Percentiles rank a stretch among this genome's conserved stretches.
Evolutionary conservation across 35 echinoderm and acorn worm species (phyloP).

Genomic region (Ophiothrix spiculata): DNA sequence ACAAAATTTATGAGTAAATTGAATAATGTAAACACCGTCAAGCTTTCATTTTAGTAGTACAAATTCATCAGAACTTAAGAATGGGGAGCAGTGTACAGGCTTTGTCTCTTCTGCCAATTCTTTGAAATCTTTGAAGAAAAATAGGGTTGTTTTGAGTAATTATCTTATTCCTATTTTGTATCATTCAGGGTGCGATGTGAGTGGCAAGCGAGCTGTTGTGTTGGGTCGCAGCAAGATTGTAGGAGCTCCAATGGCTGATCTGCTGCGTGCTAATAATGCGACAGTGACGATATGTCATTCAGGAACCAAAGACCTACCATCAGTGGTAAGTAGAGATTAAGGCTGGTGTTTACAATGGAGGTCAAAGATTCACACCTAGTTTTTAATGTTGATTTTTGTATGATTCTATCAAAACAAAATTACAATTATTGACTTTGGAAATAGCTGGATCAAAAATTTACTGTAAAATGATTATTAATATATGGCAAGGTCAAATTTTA

Average conservation of each 20-base stretch:
- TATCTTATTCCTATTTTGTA: not conserved
- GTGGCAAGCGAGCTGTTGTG: slow-evolving; percentile 80
- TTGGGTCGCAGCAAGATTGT: slow-evolving; percentile 94
- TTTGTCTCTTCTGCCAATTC: not conserved
- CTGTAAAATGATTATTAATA: too few relatives aligned
- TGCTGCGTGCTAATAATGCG: slow-evolving; percentile 78
- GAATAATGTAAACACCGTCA: too few relatives aligned
- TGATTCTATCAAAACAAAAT: too few relatives aligned
- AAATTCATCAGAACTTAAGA: not conserved
- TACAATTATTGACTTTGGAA: too few relatives aligned
- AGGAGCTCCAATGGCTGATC: slow-evolving; percentile 90
- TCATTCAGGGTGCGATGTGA: slow-evolving; percentile 58
- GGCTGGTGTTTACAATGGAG: too few relatives aligned
- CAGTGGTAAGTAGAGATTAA: slow-evolving; percentile 80
- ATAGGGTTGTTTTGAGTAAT: not conserved
- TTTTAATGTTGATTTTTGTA: too few relatives aligned
- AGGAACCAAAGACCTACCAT: slow-evolving; percentile 64
- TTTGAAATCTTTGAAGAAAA: not conserved
- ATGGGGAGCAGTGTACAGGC: not conserved
- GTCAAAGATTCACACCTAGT: too few relatives aligned
- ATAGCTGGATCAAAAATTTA: too few relatives aligned
- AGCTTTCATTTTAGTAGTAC: not conserved
- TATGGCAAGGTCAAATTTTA: too few relatives aligned
- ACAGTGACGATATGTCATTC: slow-evolving; percentile 98
- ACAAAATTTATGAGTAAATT: too few relatives aligned